Evolutionary conservation across 2,797 vertebrate species (phyloP), one percentile per base, ranked within the genome.

Genomic region (Tenualosa ilisha): DNA sequence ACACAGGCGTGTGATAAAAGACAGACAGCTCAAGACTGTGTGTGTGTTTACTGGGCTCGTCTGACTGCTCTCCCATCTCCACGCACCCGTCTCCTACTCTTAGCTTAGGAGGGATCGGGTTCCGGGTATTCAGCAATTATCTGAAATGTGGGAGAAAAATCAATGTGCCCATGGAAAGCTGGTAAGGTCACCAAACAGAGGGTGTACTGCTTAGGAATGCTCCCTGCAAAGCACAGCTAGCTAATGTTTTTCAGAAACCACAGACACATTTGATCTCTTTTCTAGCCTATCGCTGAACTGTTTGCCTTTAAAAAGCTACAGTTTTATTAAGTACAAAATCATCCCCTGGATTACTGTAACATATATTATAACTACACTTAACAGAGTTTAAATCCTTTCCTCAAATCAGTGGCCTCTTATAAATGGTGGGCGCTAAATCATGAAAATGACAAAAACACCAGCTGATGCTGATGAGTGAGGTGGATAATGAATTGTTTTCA

Each of bases 111-210:
- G 97, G 96, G 95, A 97, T 97, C 94, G 92, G 93, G 94, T 98
- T 98, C 93, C 93, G 93, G 94, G 92, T 91, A 90, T 88, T 96
- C 94, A 96, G 96, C 97, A 97, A 96, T 97, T 97, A 97, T 95
- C 88, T 95, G 96, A 96, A 97, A 97, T 90, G 93, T 86, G 91
- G 95, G 95, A 97, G 93, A 95, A 96, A 96, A 97, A 97, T 97
- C 97, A 95, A 96, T 96, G 94, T 88, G 92, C 90, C 92, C 91
- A 91, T 93, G 95, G 93, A 91, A 94, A 94, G 94, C 89, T 93
- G 91, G 92, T 96, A 95, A 97, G 96, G 95, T 96, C 95, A 95
- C 91, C 91, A 93, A 87, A 89, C 87, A 91, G 92, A 93, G 9
- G 0, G 68, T 92, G 92, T 90, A 91, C 90, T 90, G 88, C 90